Conservation (phyloP, 1,140 invertebrate species). For the Euura lappo region DNA sequence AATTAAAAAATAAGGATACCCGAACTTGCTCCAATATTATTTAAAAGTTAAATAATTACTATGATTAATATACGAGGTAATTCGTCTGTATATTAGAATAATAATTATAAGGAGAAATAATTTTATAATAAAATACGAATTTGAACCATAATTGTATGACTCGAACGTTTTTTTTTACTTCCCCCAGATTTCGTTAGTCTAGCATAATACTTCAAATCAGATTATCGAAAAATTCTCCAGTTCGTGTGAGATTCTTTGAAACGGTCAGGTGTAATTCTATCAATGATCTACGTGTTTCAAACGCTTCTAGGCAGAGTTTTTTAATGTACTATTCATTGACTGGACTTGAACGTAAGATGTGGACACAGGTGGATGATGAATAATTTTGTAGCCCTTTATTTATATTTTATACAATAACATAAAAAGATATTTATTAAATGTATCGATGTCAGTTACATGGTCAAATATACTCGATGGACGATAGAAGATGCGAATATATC, state of each 20-base stretch:
- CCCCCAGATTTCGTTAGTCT: neutral
- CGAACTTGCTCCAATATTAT: constrained; percentile 12
- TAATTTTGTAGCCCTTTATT: no score
- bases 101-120: constrained; percentile 16
- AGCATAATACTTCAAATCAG: no score
- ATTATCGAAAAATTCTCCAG: no score
- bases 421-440: neutral
- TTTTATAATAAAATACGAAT: constrained; percentile 15
- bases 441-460: neutral
- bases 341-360: no score
- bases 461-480: no score
- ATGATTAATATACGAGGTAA: constrained; percentile 3
- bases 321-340: no score
- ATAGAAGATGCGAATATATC: no score
- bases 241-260: no score
- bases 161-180: neutral
- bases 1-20: neutral
- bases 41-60: constrained; percentile 14
- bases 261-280: no score
- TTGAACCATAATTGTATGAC: neutral
- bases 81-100: constrained; percentile 15
- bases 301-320: no score
- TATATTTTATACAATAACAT: neutral
- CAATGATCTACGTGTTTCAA: no score
- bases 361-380: no score